phyloP scores from a whole-genome alignment of 2,113 vertebrate species.

The Oryzias celebensis region DNA sequence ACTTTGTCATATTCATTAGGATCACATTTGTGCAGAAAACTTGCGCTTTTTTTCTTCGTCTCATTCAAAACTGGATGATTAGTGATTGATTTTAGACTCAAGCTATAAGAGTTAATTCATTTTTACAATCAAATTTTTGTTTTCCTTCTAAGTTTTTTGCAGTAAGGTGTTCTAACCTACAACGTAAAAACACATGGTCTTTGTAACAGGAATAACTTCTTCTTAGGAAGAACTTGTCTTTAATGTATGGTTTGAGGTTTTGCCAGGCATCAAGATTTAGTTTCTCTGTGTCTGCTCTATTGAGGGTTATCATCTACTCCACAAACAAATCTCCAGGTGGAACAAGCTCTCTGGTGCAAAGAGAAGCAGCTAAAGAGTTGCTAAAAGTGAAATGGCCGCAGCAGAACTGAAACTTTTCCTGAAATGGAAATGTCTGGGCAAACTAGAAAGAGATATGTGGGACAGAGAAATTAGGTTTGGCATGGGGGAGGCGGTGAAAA shows the following conservation, averaged over 20 bases:
- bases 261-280: slow-evolving; percentile 55
- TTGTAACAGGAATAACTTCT: neutral
- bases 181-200: neutral
- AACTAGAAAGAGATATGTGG: neutral
- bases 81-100: slow-evolving; percentile 3
- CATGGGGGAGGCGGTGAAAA: neutral
- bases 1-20: neutral
- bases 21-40: slow-evolving; percentile 9
- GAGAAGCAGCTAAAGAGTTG: slow-evolving; percentile 34
- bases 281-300: slow-evolving; percentile 45
- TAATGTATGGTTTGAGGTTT: slow-evolving; percentile 14
- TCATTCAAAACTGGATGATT: slow-evolving; percentile 13
- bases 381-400: slow-evolving; percentile 36
- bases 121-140: neutral
- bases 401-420: neutral
- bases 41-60: slow-evolving; percentile 3
- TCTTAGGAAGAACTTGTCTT: slow-evolving; percentile 27
- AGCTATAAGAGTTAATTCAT: slow-evolving; percentile 6
- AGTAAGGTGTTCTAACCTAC: neutral
- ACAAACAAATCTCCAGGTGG: slow-evolving; percentile 29
- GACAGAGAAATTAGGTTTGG: neutral
- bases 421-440: slow-evolving; percentile 2
- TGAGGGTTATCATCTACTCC: slow-evolving; percentile 24
- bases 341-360: slow-evolving; percentile 34
- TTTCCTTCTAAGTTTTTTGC: neutral